A percentile compares a stretch with the other conserved stretches of the same genome.
Evolutionary conservation across 2,888 invertebrate species (phyloP).

Genomic region (Papilio elwesi): DNA sequence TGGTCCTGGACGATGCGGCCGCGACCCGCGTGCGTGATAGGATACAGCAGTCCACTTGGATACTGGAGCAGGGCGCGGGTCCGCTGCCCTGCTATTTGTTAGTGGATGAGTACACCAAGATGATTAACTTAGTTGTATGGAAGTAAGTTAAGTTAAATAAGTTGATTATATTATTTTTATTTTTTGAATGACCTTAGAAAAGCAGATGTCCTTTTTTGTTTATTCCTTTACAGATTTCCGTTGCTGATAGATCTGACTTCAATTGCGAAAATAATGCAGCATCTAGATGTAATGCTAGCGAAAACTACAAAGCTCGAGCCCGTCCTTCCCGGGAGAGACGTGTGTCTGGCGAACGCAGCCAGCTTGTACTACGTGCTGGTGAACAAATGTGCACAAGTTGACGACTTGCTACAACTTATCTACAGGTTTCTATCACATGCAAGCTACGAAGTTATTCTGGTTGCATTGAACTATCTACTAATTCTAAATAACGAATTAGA

Average conservation of each 20-base stretch:
- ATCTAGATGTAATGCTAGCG: slow-evolving; percentile 54
- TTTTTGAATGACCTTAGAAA: no score
- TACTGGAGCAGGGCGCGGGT: slow-evolving; percentile 51
- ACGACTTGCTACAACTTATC: slow-evolving; percentile 45
- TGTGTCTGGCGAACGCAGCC: slow-evolving; percentile 58
- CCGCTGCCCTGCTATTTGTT: slow-evolving; percentile 59
- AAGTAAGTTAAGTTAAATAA: slow-evolving; percentile 58
- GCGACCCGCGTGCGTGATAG: slow-evolving; percentile 31
- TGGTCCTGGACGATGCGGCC: slow-evolving; percentile 42
- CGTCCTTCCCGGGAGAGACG: slow-evolving; percentile 56
- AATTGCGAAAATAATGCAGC: slow-evolving; percentile 45
- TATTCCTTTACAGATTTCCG: slow-evolving; percentile 58
- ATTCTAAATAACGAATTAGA: slow-evolving; percentile 52
- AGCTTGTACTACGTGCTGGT: slow-evolving; percentile 51
- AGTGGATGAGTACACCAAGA: slow-evolving; percentile 63
- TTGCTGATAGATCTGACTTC: slow-evolving; percentile 48
- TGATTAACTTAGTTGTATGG: slow-evolving; percentile 61
- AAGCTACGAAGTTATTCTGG: slow-evolving; percentile 57
- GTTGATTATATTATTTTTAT: neutral
- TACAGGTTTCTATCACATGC: slow-evolving; percentile 51
- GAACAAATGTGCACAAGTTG: slow-evolving; percentile 42
- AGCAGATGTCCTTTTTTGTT: no score
- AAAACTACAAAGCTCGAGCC: slow-evolving; percentile 27
- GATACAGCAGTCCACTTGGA: slow-evolving; percentile 49
- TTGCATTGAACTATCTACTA: slow-evolving; percentile 56